phyloP scores from a whole-genome alignment of 1,140 invertebrate genomes.

The Cyclina sinensis region DNA sequence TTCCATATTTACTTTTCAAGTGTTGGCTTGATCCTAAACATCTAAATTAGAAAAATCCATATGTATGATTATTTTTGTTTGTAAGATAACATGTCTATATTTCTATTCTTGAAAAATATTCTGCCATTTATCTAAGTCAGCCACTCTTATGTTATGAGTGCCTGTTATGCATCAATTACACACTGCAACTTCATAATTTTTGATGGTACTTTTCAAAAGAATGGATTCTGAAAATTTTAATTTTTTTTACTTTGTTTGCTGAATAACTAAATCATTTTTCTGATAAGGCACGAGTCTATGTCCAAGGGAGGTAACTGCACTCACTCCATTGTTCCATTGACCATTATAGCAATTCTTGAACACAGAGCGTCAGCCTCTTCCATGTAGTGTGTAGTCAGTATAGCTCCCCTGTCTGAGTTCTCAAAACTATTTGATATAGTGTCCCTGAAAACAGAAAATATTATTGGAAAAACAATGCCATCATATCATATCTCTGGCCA shows the following conservation, averaged over 20 bases:
- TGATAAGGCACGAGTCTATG: too few species aligned
- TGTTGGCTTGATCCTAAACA: constrained; percentile 87
- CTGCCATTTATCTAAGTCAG: too few species aligned
- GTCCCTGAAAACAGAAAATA: constrained; percentile 88
- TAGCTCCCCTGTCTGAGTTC: constrained; percentile 90
- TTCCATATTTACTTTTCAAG: constrained; percentile 85
- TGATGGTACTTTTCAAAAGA: too few species aligned
- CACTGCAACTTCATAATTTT: too few species aligned
- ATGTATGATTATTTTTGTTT: too few species aligned
- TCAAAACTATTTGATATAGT: constrained; percentile 89
- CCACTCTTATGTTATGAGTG: too few species aligned
- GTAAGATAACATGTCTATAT: too few species aligned
- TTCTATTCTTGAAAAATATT: too few species aligned
- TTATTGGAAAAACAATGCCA: not conserved
- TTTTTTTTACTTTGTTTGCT: too few species aligned
- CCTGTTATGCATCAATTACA: too few species aligned
- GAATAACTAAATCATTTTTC: too few species aligned
- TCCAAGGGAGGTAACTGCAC: constrained; percentile 33
- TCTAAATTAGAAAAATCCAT: constrained; percentile 59
- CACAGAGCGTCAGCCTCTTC: constrained; percentile 94
- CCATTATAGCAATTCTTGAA: constrained; percentile 86
- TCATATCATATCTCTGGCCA: not conserved
- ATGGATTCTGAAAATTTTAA: too few species aligned
- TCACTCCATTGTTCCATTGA: constrained; percentile 88
- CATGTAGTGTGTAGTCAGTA: constrained; percentile 96